These are phyloP conservation scores for Laticauda laticaudata DNA, from an alignment of 2,113 vertebrate species.

Conservation along the genomic window DNA sequence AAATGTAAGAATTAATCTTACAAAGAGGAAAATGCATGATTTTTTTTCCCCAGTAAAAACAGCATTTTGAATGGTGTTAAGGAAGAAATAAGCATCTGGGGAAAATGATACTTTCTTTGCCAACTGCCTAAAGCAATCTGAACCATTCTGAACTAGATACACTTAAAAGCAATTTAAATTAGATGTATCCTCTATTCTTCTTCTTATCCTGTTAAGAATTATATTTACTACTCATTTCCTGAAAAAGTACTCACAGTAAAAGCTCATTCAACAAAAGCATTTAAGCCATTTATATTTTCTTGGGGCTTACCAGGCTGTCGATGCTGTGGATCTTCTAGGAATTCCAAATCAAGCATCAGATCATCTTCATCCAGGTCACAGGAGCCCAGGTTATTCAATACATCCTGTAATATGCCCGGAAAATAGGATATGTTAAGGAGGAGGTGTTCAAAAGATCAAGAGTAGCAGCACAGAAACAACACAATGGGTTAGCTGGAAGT, in stretches of 20 bases:
- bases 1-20: constrained; percentile 3
- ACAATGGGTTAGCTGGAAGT: neutral
- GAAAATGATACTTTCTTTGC: neutral
- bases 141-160: neutral
- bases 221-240: constrained; percentile 15
- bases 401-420: constrained; percentile 72
- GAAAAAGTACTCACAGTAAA: neutral
- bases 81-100: constrained; percentile 2
- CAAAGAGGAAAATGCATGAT: neutral
- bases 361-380: constrained; percentile 98
- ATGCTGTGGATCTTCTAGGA: constrained; percentile 87
- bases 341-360: constrained; percentile 95
- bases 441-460: neutral
- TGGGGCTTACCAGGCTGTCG: constrained; percentile 80
- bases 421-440: constrained; percentile 7
- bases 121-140: neutral
- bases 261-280: neutral
- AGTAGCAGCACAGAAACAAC: neutral
- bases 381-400: constrained; percentile 93
- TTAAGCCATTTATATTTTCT: constrained; percentile 14
- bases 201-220: neutral
- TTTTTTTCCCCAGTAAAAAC: neutral
- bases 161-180: neutral
- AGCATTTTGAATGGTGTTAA: neutral
- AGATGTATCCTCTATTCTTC: neutral